Conservation (phyloP, 2,113 vertebrate species). For the Neodontobutis hainanensis region DNA sequence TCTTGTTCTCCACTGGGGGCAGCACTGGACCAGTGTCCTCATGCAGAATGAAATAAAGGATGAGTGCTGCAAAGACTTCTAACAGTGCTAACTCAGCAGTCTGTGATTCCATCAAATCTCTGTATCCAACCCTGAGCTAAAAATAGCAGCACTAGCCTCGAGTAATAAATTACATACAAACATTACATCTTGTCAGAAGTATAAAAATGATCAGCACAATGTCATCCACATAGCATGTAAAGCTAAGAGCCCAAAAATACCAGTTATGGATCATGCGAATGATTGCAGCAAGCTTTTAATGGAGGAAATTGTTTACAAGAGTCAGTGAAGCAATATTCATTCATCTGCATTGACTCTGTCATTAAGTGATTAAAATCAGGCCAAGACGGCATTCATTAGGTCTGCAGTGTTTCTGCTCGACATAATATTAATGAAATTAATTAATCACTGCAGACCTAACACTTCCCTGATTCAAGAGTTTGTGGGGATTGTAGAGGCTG, state of each 20-base stretch:
- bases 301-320: conserved; percentile 41
- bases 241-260: conserved; percentile 20
- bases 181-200: conserved; percentile 38
- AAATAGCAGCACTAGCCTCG: conserved; percentile 60
- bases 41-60: conserved; percentile 20
- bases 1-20: conserved; percentile 53
- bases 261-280: background rate
- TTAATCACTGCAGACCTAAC: conserved; percentile 37
- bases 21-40: conserved; percentile 46
- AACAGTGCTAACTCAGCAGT: conserved; percentile 69
- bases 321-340: conserved; percentile 37
- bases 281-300: conserved; percentile 9
- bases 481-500: background rate
- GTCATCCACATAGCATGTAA: background rate
- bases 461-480: conserved; percentile 34
- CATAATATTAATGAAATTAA: conserved; percentile 64
- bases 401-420: conserved; percentile 53
- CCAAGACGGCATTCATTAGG: conserved; percentile 55
- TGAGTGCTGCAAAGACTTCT: conserved; percentile 54
- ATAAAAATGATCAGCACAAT: conserved; percentile 19
- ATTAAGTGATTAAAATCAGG: conserved; percentile 56
- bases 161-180: conserved; percentile 51
- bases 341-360: conserved; percentile 50
- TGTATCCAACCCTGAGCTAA: conserved; percentile 57
- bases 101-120: conserved; percentile 62